Conservation (phyloP, 2,113 vertebrate species). For the Triplophysa dalaica region DNA sequence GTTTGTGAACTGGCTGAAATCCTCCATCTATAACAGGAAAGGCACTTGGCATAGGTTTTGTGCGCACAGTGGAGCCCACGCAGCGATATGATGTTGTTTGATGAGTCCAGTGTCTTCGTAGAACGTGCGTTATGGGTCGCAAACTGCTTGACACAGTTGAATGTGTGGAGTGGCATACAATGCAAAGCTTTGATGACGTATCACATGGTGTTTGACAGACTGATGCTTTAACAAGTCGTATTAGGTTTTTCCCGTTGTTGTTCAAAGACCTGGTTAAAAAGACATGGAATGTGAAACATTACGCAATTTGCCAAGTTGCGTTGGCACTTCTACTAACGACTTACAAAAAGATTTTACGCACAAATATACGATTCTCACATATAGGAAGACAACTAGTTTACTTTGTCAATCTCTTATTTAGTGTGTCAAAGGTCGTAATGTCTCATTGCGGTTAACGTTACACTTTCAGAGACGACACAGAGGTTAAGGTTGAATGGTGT, state of each 20-base stretch:
- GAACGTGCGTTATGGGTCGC: conserved; percentile 37
- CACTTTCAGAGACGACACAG: neutral
- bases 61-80: conserved; percentile 54
- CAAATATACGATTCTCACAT: neutral
- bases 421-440: conserved; percentile 46
- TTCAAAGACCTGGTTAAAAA: conserved; percentile 40
- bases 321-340: no score
- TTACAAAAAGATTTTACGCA: no score
- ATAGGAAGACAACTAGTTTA: neutral
- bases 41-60: conserved; percentile 62
- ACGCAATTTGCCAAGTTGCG: no score
- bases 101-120: conserved; percentile 8
- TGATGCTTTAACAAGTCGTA: conserved; percentile 7
- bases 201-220: conserved; percentile 14
- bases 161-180: conserved; percentile 8
- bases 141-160: conserved; percentile 43
- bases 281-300: neutral
- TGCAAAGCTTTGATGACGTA: neutral
- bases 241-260: conserved; percentile 16
- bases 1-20: conserved; percentile 62
- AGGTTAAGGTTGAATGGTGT: neutral
- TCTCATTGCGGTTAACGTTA: neutral
- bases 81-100: conserved; percentile 43
- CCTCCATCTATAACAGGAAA: conserved; percentile 72
- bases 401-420: neutral